phyloP scores from a whole-genome alignment of 2,797 vertebrate genomes.

The Pelochelys cantorii region DNA sequence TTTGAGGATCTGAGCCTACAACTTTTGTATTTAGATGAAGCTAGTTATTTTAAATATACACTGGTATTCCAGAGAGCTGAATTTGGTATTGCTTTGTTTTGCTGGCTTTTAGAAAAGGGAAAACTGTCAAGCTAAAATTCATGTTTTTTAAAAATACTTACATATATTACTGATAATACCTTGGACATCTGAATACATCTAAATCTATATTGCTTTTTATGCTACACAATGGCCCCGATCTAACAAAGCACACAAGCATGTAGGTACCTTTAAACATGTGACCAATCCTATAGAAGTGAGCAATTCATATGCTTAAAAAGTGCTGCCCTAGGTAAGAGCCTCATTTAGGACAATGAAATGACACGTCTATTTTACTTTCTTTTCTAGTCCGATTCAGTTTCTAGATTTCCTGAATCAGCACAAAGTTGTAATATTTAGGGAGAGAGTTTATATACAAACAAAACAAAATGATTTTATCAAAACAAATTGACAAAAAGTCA shows the following conservation, averaged over 20 bases:
- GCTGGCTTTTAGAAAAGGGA: not conserved
- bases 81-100: not conserved
- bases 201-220: not conserved
- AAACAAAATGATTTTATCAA: conserved; percentile 16
- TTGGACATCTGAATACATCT: not conserved
- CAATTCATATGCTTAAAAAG: not conserved
- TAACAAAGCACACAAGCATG: not conserved
- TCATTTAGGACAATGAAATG: conserved; percentile 30
- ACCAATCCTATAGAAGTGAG: not conserved
- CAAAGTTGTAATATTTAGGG: not conserved
- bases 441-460: conserved; percentile 9
- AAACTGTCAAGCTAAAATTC: not conserved
- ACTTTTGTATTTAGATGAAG: not conserved
- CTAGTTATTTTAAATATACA: not conserved
- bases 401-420: not conserved
- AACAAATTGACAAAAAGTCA: not conserved
- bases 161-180: not conserved
- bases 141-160: not conserved
- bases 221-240: not conserved
- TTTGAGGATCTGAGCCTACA: not conserved
- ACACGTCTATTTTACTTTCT: not conserved
- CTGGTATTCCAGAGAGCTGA: not conserved
- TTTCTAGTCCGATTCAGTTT: conserved; percentile 14
- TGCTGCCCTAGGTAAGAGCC: not conserved
- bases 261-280: not conserved